Evolutionary conservation across 2,797 vertebrate species (phyloP).

Genomic region (Pelochelys cantorii): DNA sequence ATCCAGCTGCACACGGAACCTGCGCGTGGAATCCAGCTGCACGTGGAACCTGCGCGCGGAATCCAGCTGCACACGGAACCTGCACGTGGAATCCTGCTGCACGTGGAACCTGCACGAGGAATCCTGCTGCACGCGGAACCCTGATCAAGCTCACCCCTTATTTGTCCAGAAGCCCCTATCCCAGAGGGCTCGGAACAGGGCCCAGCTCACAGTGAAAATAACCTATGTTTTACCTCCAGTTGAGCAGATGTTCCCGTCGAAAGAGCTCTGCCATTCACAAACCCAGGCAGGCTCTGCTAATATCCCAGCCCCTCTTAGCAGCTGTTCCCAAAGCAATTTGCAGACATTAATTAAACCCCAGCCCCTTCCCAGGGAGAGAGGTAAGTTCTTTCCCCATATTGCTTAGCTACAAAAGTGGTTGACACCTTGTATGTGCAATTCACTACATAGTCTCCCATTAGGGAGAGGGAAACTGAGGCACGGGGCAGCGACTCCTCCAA

Average conservation of each 20-base stretch:
- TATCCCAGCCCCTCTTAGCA: background rate
- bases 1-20: background rate
- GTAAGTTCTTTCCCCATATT: fast-evolving
- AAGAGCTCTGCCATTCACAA: background rate
- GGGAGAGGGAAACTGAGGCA: conserved; percentile 17
- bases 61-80: background rate
- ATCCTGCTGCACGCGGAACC: too few species aligned
- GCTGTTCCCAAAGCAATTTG: background rate
- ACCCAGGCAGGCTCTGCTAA: background rate
- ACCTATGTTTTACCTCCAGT: background rate
- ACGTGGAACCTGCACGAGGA: too few species aligned
- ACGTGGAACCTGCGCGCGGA: background rate
- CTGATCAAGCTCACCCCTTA: background rate
- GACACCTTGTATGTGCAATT: background rate
- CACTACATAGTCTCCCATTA: fast-evolving
- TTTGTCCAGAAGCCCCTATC: background rate
- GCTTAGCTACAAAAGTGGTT: background rate
- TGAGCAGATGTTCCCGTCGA: background rate
- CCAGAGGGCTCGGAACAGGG: background rate
- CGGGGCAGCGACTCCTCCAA: fast-evolving
- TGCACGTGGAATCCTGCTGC: too few species aligned
- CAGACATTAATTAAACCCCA: background rate
- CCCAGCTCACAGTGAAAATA: background rate
- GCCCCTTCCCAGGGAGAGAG: background rate
- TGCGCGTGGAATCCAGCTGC: background rate